Conservation (phyloP, 2,888 invertebrate species). For the Athrips mouffetella region DNA sequence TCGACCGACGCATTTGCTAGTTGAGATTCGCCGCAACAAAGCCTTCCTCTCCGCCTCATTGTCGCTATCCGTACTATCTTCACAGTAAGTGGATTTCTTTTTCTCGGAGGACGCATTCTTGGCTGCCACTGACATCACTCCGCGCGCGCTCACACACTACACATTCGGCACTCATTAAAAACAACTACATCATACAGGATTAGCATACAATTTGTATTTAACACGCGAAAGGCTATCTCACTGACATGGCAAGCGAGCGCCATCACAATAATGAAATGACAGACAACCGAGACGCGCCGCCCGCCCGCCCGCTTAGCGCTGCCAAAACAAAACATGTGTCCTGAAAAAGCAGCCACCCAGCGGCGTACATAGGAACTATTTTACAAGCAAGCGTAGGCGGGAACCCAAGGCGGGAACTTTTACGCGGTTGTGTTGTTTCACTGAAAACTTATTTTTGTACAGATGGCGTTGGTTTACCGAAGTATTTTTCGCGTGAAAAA, state of each 20-base stretch:
- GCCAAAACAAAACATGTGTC: constrained; percentile 74
- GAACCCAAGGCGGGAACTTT: not conserved
- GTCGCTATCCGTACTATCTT: constrained; percentile 86
- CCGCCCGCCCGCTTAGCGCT: constrained; percentile 41
- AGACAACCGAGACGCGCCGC: too few relatives aligned
- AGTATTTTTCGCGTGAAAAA: not conserved
- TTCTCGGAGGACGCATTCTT: constrained; percentile 46
- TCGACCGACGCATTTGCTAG: constrained; percentile 88
- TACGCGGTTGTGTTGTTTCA: not conserved
- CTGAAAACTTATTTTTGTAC: not conserved
- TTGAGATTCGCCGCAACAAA: constrained; percentile 88
- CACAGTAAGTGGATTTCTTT: constrained; percentile 54
- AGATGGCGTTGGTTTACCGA: constrained; percentile 21
- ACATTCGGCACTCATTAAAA: constrained; percentile 57
- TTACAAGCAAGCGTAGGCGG: constrained; percentile 14
- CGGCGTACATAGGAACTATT: constrained; percentile 28
- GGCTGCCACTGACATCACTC: constrained; percentile 67
- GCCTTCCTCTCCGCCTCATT: constrained; percentile 88
- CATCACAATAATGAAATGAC: constrained; percentile 73
- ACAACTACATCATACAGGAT: constrained; percentile 73
- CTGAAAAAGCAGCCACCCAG: constrained; percentile 44
- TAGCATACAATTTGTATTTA: constrained; percentile 57
- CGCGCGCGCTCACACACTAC: constrained; percentile 52
- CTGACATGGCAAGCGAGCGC: constrained; percentile 71
- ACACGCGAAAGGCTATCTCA: constrained; percentile 54